Conservation (phyloP, 2,797 vertebrate genomes). For the Macropus fuliginosus region DNA sequence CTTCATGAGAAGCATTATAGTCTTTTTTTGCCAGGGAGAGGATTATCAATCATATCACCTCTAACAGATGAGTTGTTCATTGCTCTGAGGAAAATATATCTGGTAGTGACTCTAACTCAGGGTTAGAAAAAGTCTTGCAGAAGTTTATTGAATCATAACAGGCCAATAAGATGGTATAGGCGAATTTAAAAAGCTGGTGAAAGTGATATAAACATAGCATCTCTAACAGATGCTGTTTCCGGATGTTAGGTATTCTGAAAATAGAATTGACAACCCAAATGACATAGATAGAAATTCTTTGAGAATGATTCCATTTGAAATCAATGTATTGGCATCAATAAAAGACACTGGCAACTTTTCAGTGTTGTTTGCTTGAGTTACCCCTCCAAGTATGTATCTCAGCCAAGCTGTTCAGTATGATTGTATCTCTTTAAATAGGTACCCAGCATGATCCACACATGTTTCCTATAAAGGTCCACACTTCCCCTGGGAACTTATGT, state of each 20-base stretch:
- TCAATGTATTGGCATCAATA: neutral
- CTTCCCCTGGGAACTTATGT: neutral
- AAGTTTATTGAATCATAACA: neutral
- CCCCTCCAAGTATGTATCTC: neutral
- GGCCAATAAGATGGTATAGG: neutral
- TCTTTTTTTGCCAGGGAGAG: neutral
- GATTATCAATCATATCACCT: neutral
- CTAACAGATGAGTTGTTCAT: neutral
- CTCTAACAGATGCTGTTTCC: neutral
- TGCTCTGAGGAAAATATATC: neutral
- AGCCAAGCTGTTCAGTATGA: neutral
- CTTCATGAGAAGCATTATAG: neutral
- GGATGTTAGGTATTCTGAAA: neutral
- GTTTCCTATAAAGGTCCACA: neutral
- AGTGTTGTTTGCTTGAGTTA: neutral
- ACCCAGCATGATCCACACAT: neutral
- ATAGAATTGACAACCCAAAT: neutral
- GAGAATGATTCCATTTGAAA: neutral
- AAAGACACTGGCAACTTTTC: neutral
- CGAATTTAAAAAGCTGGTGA: neutral
- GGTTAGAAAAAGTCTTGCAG: neutral
- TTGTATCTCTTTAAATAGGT: neutral
- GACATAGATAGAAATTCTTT: neutral
- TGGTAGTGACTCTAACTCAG: neutral
- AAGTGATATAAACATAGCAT: neutral